phyloP scores from a whole-genome alignment of 2,113 vertebrate genomes.

The Ardeotis arabs region DNA sequence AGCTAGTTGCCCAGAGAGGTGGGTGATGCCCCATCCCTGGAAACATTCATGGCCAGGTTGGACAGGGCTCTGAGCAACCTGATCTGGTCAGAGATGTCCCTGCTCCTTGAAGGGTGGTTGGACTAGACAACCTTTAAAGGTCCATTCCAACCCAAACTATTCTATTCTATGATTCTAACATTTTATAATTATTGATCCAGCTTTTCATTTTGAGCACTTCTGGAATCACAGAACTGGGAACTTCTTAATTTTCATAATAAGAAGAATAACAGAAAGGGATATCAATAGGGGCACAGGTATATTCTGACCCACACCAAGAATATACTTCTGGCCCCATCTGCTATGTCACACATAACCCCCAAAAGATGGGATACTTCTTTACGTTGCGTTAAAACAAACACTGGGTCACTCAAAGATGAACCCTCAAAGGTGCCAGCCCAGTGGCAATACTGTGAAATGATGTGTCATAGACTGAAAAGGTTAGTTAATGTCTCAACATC shows the following conservation, averaged over 20 bases:
- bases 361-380: rapidly evolving
- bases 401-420: not conserved
- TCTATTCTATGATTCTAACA: too few species aligned
- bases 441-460: not conserved
- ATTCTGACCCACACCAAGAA: not conserved
- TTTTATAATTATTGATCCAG: too few species aligned
- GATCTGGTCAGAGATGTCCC: too few species aligned
- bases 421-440: not conserved
- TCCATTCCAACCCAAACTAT: too few species aligned
- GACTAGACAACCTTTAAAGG: too few species aligned
- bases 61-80: too few species aligned
- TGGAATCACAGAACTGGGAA: not conserved
- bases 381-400: not conserved
- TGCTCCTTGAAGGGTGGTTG: too few species aligned
- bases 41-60: too few species aligned
- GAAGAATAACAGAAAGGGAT: not conserved
- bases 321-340: rapidly evolving
- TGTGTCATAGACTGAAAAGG: too few species aligned
- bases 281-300: rapidly evolving
- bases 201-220: not conserved
- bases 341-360: rapidly evolving
- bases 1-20: too few species aligned
- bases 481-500: too few species aligned
- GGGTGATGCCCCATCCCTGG: too few species aligned
- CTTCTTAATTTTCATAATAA: not conserved